Percentiles rank a stretch among this genome's conserved stretches.
Evolutionary conservation across 1,140 invertebrate genomes (phyloP).

Genomic region (Aphis craccivora): DNA sequence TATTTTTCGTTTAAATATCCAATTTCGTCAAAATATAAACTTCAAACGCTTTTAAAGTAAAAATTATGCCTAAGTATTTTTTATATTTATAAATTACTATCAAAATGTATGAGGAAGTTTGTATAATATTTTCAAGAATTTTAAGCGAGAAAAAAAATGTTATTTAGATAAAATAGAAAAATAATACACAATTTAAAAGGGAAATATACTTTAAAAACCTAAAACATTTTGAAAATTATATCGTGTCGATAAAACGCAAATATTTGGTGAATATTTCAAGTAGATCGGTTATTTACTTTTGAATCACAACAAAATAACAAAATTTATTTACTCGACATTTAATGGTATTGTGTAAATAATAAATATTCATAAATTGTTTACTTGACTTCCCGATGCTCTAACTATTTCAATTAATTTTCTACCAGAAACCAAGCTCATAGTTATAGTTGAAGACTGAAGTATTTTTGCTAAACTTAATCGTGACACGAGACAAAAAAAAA

Average conservation of each 20-base stretch:
- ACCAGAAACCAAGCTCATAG: not conserved
- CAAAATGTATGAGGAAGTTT: not conserved
- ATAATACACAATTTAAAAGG: not conserved
- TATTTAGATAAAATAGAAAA: not conserved
- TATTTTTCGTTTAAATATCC: not conserved
- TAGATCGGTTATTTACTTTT: not conserved
- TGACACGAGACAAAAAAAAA: not conserved
- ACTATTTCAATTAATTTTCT: not conserved
- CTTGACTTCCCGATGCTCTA: not conserved
- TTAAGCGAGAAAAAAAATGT: not conserved
- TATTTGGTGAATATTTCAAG: not conserved
- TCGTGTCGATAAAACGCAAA: not conserved
- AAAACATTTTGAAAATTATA: not conserved
- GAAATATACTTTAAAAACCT: not conserved
- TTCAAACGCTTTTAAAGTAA: not conserved
- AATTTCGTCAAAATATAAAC: not conserved
- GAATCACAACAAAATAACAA: not conserved
- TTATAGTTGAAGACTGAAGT: not conserved
- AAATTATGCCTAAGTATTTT: not conserved
- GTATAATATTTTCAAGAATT: not conserved
- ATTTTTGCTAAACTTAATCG: not conserved
- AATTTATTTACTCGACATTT: not conserved
- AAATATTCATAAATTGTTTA: not conserved
- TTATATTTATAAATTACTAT: not conserved
- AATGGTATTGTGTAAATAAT: not conserved